Conservation (phyloP, 2,797 vertebrate genomes). For the Fistularia tabacaria region DNA sequence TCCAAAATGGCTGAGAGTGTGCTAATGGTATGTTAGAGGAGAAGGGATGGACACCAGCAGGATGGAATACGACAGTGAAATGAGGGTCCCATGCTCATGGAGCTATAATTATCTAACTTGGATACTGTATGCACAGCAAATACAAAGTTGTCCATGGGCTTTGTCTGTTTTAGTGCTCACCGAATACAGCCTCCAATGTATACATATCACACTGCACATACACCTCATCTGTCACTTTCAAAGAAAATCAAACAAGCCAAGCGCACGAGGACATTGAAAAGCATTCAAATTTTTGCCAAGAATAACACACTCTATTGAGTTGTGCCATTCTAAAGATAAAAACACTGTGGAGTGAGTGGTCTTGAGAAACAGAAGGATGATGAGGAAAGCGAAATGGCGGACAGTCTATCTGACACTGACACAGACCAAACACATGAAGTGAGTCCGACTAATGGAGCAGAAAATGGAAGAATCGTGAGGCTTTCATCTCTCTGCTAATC, state of each 20-base stretch:
- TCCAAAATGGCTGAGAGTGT: conserved; percentile 12
- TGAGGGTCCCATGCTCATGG: conserved; percentile 26
- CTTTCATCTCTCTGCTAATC: conserved; percentile 57
- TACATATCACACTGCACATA: not conserved
- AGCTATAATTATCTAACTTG: conserved; percentile 20
- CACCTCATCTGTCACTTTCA: not conserved
- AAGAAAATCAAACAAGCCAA: not conserved
- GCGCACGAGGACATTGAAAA: conserved; percentile 1
- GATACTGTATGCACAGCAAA: conserved; percentile 1
- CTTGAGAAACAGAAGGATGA: conserved; percentile 28
- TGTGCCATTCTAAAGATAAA: conserved; percentile 1
- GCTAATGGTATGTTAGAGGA: conserved; percentile 43
- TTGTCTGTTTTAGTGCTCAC: no score
- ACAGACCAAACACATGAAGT: conserved; percentile 30
- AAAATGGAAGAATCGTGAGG: conserved; percentile 66
- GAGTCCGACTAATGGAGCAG: conserved; percentile 62
- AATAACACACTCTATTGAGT: not conserved
- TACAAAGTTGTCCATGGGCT: not conserved
- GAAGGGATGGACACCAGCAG: not conserved
- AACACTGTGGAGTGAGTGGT: conserved; percentile 10
- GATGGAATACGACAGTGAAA: conserved; percentile 14
- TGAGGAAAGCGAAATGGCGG: conserved; percentile 17
- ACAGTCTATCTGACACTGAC: conserved; percentile 35
- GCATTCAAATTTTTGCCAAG: conserved; percentile 8
- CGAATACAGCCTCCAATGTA: not conserved